Evolutionary conservation across 2,888 invertebrate genomes (phyloP).

Genomic region (Noctuana brunneofusca): DNA sequence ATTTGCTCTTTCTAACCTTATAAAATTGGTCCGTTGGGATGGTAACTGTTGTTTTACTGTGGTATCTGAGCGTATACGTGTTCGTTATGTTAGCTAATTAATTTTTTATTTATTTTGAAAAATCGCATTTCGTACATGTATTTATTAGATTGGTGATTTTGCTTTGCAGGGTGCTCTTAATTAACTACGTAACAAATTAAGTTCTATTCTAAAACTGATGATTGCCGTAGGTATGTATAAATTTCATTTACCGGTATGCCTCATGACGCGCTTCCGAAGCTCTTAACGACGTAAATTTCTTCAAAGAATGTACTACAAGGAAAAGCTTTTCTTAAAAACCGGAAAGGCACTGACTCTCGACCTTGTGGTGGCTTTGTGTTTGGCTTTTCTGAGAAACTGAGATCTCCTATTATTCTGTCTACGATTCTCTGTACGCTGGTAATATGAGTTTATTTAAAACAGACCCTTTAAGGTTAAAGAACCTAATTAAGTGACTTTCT

Average conservation of each 20-base stretch:
- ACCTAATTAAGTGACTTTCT: too few species aligned
- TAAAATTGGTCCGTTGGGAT: background rate
- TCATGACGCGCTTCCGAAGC: conserved; percentile 4
- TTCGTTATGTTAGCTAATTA: too few species aligned
- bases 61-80: too few species aligned
- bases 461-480: too few species aligned
- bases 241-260: background rate
- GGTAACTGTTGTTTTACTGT: background rate
- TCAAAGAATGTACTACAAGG: conserved; percentile 1
- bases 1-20: background rate
- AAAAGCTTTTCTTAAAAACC: conserved; percentile 9
- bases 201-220: background rate
- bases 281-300: conserved; percentile 2
- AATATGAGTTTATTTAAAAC: background rate
- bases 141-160: too few species aligned
- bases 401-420: background rate
- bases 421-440: background rate
- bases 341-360: background rate
- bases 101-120: too few species aligned
- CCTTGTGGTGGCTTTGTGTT: background rate
- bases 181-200: too few species aligned
- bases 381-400: background rate
- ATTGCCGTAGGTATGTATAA: background rate
- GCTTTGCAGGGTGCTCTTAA: too few species aligned
- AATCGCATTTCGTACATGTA: too few species aligned